These are phyloP conservation scores for Morinoia aosen DNA, from an alignment of 2,888 invertebrate genomes.

Conservation along the genomic window DNA sequence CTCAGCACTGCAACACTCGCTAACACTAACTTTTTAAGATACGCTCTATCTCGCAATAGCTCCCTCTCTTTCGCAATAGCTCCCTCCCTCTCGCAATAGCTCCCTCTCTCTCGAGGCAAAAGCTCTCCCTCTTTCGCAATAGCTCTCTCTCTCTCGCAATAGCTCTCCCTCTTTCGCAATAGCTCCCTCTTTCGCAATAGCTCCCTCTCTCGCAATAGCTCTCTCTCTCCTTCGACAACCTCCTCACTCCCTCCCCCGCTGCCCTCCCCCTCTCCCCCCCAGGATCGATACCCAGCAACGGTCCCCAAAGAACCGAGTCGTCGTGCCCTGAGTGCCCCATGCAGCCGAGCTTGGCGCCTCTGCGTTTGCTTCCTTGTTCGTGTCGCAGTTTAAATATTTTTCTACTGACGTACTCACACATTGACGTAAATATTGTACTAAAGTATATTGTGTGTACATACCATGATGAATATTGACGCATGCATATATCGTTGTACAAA, in stretches of 20 bases:
- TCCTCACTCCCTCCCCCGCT: no score
- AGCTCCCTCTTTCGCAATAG: no score
- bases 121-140: neutral
- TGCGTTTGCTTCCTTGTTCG: neutral
- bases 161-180: neutral
- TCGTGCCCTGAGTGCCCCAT: neutral
- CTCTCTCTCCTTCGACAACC: neutral
- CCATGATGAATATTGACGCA: no score
- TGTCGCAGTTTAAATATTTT: neutral
- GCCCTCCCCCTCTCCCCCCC: neutral
- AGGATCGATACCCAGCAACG: slow-evolving; percentile 12
- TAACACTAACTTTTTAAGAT: neutral
- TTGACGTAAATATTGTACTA: no score
- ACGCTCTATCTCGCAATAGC: neutral
- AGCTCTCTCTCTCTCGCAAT: neutral
- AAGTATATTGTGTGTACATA: no score
- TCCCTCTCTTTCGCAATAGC: neutral
- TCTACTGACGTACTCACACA: no score
- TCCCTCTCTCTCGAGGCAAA: no score
- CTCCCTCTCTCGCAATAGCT: neutral
- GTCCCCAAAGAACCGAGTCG: neutral
- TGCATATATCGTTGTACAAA: no score
- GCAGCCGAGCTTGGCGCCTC: neutral
- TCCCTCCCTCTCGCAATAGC: neutral
- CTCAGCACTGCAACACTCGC: neutral